Base-by-base conservation (phyloP, 2,888 invertebrate species). In the Ectemnius continuus region DNA sequence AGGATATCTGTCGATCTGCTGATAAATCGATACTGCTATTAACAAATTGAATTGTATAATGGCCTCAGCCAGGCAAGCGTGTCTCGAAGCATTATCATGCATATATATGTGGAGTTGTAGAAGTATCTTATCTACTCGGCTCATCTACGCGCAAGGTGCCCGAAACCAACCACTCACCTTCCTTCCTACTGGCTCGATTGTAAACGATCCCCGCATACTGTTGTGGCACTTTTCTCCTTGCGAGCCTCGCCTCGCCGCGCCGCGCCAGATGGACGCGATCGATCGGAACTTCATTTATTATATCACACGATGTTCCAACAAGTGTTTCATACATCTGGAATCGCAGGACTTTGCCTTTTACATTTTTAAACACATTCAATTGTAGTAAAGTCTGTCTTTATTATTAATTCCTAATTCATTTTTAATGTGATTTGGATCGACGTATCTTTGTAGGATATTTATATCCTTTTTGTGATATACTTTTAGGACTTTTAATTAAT, bases 31-130 rank as follows among this genome's bases (percentile, higher is more conserved):
- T 84, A 84, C 73, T 70, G 79, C 84, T 85, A 86, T 87, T 85
- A 85, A 86, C 85, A 87, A 88, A 89, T 89, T 87, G 87, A 88
- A 86, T 88, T 82, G 84, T 84, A 84, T 84, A 86, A 86, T 85
- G 78, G 82, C 4, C n/a, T 75, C 61, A 23, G 60, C 58, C 66
- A 8, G 58, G 57, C 66, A 61, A 61, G 60, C 60, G 58, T 61
- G 47, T 66, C 65, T 47, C 52, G 70, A 59, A 58, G 68, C 69
- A 73, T 76, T 74, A 79, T 79, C 69, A 73, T 77, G 71, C 67
- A 72, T 73, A 74, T 75, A 66, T 52, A 52, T 52, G 23, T 23
- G 3, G 23, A 52, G 16, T 5, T 16, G 36, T 36, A 36, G 6
- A 36, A 64, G 36, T 45, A 61, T 52, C 61, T 56, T 81, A 83